Evolutionary conservation across 2,888 invertebrate genomes (phyloP).

Genomic region (Andrena dorsata): DNA sequence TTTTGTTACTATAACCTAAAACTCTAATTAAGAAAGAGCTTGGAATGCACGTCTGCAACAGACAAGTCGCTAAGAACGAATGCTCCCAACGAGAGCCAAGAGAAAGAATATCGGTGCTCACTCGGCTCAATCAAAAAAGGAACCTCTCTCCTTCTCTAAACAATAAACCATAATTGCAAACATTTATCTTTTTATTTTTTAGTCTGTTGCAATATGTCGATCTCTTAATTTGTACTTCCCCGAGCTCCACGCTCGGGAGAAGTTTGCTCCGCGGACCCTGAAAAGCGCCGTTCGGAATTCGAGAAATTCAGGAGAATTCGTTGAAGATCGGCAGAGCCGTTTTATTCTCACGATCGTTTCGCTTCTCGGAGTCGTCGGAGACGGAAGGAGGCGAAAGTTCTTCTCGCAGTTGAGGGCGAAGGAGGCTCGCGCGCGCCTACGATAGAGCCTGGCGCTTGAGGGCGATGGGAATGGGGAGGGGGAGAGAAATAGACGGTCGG

Average conservation of each 20-base stretch:
- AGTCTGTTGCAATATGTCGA: too few relatives aligned
- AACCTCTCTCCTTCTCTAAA: too few relatives aligned
- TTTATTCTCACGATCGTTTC: not conserved
- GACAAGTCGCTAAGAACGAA: too few relatives aligned
- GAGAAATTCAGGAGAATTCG: not conserved
- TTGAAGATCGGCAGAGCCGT: not conserved
- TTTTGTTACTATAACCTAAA: too few relatives aligned
- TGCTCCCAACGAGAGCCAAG: too few relatives aligned
- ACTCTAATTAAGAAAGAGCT: too few relatives aligned
- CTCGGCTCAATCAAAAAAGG: too few relatives aligned
- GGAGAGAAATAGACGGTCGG: conserved; percentile 3
- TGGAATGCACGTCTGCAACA: too few relatives aligned
- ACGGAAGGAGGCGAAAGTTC: conserved; percentile 14
- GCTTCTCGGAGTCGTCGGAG: not conserved
- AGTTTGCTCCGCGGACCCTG: not conserved
- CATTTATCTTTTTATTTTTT: too few relatives aligned
- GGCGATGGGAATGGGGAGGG: not conserved
- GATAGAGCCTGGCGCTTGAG: not conserved
- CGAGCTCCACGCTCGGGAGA: not conserved
- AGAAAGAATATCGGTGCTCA: too few relatives aligned
- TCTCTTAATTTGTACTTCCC: too few relatives aligned
- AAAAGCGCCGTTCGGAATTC: not conserved
- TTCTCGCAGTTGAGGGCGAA: conserved; percentile 1
- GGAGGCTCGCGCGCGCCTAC: conserved; percentile 6
- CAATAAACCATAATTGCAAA: too few relatives aligned